Conservation (phyloP, 2,888 invertebrate species). For the Odontocolon sp. region DNA sequence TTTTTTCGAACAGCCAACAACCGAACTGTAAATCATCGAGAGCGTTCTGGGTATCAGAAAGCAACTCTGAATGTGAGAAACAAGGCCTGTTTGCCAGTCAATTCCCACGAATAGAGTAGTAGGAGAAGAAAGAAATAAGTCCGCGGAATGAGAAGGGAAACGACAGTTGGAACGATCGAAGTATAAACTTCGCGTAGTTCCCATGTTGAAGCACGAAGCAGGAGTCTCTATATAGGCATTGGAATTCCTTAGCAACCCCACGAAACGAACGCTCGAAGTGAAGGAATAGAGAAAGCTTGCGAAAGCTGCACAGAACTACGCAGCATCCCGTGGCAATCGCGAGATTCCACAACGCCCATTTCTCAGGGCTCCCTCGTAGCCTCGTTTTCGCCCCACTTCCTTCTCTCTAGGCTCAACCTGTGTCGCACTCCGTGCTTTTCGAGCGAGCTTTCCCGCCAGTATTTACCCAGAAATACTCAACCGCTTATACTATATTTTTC, state of each 20-base stretch:
- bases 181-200: constrained; percentile 15
- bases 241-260: constrained; percentile 40
- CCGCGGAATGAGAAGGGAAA: not conserved
- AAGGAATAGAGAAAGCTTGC: constrained; percentile 33
- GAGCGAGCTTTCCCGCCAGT: constrained; percentile 38
- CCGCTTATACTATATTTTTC: constrained; percentile 53
- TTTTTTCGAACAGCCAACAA: too few species aligned
- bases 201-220: not conserved
- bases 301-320: constrained; percentile 31
- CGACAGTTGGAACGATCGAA: constrained; percentile 29
- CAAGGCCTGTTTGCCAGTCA: not conserved
- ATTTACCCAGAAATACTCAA: constrained; percentile 54
- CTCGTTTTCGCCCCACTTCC: constrained; percentile 11
- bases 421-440: constrained; percentile 29
- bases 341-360: constrained; percentile 59
- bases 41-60: not conserved
- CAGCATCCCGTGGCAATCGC: constrained; percentile 50
- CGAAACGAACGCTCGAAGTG: constrained; percentile 26
- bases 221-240: constrained; percentile 20
- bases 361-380: constrained; percentile 48
- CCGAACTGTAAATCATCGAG: too few species aligned
- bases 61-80: not conserved
- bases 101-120: not conserved
- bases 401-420: constrained; percentile 40
- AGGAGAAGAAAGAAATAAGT: not conserved